Evolutionary conservation across 2,113 vertebrate genomes (phyloP).

Genomic region (Cyanoramphus novaezelandiae): DNA sequence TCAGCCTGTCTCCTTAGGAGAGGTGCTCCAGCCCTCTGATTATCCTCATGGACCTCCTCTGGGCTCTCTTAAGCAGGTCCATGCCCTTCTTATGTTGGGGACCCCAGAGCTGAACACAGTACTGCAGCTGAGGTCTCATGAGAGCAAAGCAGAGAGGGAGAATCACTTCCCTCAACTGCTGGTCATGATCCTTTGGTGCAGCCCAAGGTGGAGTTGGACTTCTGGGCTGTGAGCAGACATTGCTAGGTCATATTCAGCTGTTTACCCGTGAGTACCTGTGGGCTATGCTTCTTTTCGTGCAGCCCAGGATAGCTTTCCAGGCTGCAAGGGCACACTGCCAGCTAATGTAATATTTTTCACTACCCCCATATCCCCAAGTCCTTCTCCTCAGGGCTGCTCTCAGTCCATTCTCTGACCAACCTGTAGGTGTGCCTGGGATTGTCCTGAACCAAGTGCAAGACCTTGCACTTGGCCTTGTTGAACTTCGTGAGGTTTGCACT

Average conservation of each 20-base stretch:
- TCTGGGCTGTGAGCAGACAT: background rate
- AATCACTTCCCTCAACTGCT: background rate
- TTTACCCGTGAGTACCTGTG: background rate
- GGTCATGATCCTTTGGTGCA: background rate
- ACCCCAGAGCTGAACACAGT: background rate
- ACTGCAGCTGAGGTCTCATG: background rate
- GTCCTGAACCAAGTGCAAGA: background rate
- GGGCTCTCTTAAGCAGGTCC: background rate
- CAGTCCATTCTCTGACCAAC: background rate
- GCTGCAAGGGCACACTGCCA: background rate
- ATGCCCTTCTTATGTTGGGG: background rate
- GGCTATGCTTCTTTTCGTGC: background rate
- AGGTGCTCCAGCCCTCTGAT: background rate
- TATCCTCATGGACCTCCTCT: background rate
- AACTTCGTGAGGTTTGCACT: background rate
- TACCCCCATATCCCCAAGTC: background rate
- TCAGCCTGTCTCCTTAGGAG: background rate
- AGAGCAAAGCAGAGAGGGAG: background rate
- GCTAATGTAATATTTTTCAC: background rate
- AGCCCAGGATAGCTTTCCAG: background rate
- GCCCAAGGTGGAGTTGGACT: background rate
- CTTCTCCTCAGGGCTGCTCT: background rate
- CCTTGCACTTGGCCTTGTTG: background rate
- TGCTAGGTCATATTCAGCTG: background rate
- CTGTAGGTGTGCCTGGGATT: background rate